Evolutionary conservation across 2,113 vertebrate genomes (phyloP).

Genomic region (Macquaria australasica): DNA sequence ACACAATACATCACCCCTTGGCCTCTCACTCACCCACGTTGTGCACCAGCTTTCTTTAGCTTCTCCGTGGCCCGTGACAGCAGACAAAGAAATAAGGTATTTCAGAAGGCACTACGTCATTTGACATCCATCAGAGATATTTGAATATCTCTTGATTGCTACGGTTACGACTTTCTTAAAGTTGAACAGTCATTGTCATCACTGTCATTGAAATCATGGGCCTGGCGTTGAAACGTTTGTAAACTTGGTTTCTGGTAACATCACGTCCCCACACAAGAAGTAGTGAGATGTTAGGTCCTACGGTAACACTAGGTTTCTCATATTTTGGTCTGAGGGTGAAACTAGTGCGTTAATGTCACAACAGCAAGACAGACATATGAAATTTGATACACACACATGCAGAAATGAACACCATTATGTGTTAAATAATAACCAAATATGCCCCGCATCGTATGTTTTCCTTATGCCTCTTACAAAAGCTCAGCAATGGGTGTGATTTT

Average conservation of each 20-base stretch:
- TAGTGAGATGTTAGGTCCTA: conserved; percentile 4
- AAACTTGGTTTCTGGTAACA: neutral
- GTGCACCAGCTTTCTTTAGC: conserved; percentile 56
- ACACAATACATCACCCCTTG: conserved; percentile 68
- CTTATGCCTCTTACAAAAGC: conserved; percentile 49
- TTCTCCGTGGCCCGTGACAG: conserved; percentile 55
- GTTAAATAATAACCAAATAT: conserved; percentile 54
- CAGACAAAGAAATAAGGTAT: conserved; percentile 50
- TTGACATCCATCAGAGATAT: conserved; percentile 54
- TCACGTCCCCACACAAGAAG: neutral
- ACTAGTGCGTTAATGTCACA: neutral
- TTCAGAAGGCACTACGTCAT: conserved; percentile 51
- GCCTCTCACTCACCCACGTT: conserved; percentile 65
- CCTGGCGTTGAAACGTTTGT: neutral
- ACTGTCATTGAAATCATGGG: conserved; percentile 7
- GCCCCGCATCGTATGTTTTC: conserved; percentile 51
- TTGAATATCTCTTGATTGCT: conserved; percentile 50
- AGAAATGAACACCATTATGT: conserved; percentile 41
- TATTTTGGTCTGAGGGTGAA: conserved; percentile 16
- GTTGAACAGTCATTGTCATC: conserved; percentile 21
- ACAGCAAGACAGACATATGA: neutral
- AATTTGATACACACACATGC: conserved; percentile 14
- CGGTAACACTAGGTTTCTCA: neutral
- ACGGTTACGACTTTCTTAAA: conserved; percentile 14
- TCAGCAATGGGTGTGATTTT: conserved; percentile 63